Conservation (phyloP, 1,140 invertebrate genomes). For the Melitaea cinxia region DNA sequence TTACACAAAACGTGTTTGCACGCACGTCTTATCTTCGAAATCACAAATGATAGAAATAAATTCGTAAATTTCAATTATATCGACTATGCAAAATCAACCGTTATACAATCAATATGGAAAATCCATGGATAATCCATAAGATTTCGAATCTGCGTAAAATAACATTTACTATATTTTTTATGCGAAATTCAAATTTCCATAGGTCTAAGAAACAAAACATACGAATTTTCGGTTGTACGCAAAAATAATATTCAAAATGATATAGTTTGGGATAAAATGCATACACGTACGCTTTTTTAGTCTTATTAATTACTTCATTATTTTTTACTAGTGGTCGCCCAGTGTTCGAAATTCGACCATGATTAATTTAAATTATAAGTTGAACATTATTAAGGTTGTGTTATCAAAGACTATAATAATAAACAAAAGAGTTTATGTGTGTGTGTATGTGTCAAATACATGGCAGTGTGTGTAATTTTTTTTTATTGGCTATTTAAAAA, state of each 20-base stretch:
- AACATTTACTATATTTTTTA: background rate
- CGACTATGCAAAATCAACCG: background rate
- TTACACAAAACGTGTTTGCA: conserved; percentile 47
- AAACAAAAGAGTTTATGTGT: no score
- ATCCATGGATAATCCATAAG: background rate
- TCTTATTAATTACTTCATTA: no score
- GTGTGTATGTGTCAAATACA: no score
- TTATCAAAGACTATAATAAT: no score
- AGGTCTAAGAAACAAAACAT: background rate
- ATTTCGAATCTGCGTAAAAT: background rate
- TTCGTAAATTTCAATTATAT: conserved; percentile 43
- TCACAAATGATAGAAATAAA: conserved; percentile 55
- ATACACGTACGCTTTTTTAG: background rate
- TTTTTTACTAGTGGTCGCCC: no score
- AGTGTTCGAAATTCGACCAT: no score
- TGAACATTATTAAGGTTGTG: no score
- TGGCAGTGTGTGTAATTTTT: no score
- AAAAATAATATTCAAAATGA: background rate
- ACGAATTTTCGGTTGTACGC: no score
- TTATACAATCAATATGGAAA: background rate
- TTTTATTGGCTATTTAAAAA: no score
- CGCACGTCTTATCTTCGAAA: conserved; percentile 52
- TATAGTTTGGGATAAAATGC: background rate
- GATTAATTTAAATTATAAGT: no score
- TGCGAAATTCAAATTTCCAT: background rate